Evolutionary conservation across 1,140 invertebrate species (phyloP).

Genomic region (Hormaphis cornu): DNA sequence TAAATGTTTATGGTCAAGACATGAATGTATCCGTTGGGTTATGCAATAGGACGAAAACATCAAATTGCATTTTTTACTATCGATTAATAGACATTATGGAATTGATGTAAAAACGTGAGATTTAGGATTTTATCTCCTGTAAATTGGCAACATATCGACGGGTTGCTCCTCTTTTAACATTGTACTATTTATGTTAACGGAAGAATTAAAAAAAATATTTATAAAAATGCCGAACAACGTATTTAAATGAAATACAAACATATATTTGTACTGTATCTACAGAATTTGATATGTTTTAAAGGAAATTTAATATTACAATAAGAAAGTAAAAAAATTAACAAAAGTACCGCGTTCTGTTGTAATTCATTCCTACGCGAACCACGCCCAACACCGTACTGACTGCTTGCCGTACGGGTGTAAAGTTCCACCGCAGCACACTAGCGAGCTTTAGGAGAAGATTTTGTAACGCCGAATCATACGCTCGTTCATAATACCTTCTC

Average conservation of each 20-base stretch:
- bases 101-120: background rate
- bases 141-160: background rate
- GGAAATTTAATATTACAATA: background rate
- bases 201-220: background rate
- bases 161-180: background rate
- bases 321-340: background rate
- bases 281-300: background rate
- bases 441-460: constrained; percentile 15
- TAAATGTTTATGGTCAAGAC: constrained; percentile 27
- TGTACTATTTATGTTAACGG: background rate
- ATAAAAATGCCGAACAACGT: background rate
- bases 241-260: background rate
- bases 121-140: background rate
- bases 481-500: background rate
- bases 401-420: constrained; percentile 19
- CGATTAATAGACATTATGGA: background rate
- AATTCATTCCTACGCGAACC: constrained; percentile 26
- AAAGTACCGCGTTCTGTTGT: constrained; percentile 1
- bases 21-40: constrained; percentile 14
- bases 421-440: constrained; percentile 28
- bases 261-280: background rate
- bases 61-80: background rate
- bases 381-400: constrained; percentile 26
- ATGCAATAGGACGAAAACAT: background rate
- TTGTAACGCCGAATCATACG: background rate